Evolutionary conservation across 37 sponge, comb jelly and placozoan species (phyloP).

Genomic region (Agelas oroides): DNA sequence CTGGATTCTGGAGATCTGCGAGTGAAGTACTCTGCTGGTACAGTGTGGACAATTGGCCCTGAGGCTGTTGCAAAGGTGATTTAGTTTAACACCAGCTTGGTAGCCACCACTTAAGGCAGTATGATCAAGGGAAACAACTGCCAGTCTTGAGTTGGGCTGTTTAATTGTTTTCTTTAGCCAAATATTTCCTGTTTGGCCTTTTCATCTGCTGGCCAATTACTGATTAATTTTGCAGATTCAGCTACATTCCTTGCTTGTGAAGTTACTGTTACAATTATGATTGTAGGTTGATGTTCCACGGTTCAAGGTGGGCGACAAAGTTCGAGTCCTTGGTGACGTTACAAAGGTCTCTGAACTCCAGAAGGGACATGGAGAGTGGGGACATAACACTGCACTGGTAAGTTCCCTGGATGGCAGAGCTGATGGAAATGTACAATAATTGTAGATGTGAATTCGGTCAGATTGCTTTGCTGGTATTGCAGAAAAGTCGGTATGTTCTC

Average conservation of each 20-base stretch:
- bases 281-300: constrained; percentile 6
- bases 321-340: constrained; percentile 60
- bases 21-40: constrained; percentile 31
- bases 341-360: constrained; percentile 63
- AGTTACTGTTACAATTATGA: no score
- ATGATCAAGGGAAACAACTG: no score
- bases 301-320: constrained; percentile 70
- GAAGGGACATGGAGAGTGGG: constrained; percentile 86
- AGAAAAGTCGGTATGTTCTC: no score
- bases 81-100: background rate
- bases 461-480: no score
- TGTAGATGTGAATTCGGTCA: background rate
- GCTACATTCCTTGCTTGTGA: no score
- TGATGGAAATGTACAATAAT: background rate
- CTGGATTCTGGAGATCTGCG: constrained; percentile 66
- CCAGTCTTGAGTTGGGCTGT: no score
- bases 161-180: no score
- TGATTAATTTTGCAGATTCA: no score
- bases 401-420: background rate
- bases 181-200: no score
- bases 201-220: no score
- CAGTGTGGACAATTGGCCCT: constrained; percentile 52
- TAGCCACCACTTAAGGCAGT: background rate
- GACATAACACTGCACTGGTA: constrained; percentile 65
- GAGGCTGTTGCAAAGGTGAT: constrained; percentile 51